Evolutionary conservation across 2,888 invertebrate genomes (phyloP), one percentile per base, ranked within the genome.

Genomic region (Heliconius ethilla): DNA sequence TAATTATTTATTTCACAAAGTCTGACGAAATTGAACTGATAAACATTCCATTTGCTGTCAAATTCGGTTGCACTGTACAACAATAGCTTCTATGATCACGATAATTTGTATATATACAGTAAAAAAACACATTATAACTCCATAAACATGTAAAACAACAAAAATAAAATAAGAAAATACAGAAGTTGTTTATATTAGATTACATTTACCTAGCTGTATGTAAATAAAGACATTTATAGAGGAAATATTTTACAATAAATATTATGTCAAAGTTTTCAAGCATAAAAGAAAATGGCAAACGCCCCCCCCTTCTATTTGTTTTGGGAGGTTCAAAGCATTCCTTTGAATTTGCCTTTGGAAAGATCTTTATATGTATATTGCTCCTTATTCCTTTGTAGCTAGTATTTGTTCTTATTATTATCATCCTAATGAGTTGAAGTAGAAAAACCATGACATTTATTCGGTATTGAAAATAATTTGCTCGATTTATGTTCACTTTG

Each of bases 181-280:
- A 40, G n/a, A 40, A 69, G n/a, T 25, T 69, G 25, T 45, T 25
- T 25, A 45, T 15, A 45, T 45, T 69, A 40, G 15, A 67, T 40
- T 67, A 67, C 6, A 5, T 69, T 69, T 25, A 40, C 69, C 25
- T 69, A 40, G 40, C 25, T 69, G 18, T 69, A 69, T 45, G 69
- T 40, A 40, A 69, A 69, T 69, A 69, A 74, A 62, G 63, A 63
- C 40, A 74, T 74, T 74, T 63, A 63, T 72, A 40, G 55, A 70
- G 63, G 63, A 63, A 63, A 74, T 74, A 74, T 74, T 74, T 63
- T 74, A 74, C 40, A 63, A 74, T 37, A 74, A 74, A 74, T 74
- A 74, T 74, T 74, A 74, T 74, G 63, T 74, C 74, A 63, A 74
- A 63, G 63, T 74, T 74, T 74, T 74, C 63, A 74, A 63, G 62